phyloP scores from a whole-genome alignment of 2,113 vertebrate species.

The Antigone vipio region DNA sequence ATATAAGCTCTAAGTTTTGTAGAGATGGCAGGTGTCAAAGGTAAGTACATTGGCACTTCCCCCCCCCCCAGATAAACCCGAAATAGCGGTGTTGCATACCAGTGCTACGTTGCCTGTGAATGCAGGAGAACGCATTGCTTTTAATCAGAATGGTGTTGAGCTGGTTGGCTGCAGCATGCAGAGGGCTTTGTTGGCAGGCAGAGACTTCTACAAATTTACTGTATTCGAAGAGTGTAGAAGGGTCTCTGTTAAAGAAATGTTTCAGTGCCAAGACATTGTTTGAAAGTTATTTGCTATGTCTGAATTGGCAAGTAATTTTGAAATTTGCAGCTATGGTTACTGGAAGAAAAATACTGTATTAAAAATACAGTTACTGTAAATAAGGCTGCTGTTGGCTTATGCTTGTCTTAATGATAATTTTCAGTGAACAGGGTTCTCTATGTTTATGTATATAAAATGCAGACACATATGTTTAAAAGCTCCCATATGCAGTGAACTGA shows the following conservation, averaged over 20 bases:
- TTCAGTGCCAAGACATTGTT: not conserved
- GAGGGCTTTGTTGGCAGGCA: not conserved
- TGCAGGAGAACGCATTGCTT: not conserved
- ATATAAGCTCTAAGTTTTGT: not conserved
- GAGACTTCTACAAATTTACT: not conserved
- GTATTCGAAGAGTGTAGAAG: not conserved
- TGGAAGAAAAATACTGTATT: not conserved
- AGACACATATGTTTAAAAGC: not conserved
- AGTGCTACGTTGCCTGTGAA: rapidly evolving
- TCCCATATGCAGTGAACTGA: not conserved
- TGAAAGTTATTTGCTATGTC: not conserved
- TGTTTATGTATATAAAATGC: not conserved
- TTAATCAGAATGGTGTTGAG: not conserved
- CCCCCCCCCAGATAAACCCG: not conserved
- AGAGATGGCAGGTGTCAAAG: not conserved
- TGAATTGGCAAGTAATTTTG: not conserved
- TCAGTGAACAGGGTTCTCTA: not conserved
- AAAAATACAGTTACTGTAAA: not conserved
- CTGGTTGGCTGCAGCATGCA: not conserved
- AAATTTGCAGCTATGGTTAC: not conserved
- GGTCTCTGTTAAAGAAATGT: not conserved
- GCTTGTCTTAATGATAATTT: not conserved
- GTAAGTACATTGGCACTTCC: not conserved
- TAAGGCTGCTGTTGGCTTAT: not conserved
- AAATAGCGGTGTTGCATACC: not conserved